Evolutionary conservation across 2,113 vertebrate genomes (phyloP).

Genomic region (Sardina pilchardus): DNA sequence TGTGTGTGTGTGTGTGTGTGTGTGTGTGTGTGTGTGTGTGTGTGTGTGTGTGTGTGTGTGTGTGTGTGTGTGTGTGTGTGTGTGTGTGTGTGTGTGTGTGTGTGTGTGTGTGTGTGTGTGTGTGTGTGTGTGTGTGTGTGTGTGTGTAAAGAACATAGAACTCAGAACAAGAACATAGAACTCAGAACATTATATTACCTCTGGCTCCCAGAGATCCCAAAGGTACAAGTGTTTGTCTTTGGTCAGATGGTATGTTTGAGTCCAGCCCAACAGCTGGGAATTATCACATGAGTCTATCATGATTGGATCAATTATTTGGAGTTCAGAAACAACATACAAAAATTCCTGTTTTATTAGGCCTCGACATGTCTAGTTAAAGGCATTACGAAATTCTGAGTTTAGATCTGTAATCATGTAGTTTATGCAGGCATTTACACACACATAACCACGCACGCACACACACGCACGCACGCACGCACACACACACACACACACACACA

Average conservation of each 20-base stretch:
- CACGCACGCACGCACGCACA: neutral
- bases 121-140: no score
- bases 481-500: neutral
- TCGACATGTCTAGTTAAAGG: neutral
- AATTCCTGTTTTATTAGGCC: neutral
- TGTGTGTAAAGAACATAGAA: no score
- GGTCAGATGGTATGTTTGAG: neutral
- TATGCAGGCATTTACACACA: neutral
- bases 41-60: no score
- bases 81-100: no score
- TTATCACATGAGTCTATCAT: neutral
- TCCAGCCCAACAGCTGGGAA: neutral
- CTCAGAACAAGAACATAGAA: no score
- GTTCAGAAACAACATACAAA: neutral
- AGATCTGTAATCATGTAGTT: neutral
- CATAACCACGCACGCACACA: neutral
- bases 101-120: no score
- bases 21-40: no score
- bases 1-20: no score
- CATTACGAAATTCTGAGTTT: neutral
- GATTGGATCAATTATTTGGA: neutral
- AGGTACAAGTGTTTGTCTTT: neutral
- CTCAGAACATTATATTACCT: neutral
- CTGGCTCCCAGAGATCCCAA: neutral
- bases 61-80: no score